Evolutionary conservation across 2,113 vertebrate species (phyloP).

Genomic region (Cebus imitator): DNA sequence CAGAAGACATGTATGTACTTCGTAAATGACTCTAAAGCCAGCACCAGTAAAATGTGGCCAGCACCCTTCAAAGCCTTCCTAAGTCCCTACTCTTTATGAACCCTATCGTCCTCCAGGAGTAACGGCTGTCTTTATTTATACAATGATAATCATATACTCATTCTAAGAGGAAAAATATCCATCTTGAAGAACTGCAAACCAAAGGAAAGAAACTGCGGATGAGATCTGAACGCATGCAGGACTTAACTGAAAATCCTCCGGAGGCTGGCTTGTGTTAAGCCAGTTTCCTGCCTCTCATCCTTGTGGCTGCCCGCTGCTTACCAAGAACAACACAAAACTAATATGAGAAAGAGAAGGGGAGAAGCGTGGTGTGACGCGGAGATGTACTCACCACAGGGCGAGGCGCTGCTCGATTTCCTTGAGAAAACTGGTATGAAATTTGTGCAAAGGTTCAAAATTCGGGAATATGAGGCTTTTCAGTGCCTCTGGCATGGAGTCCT

Average conservation of each 20-base stretch:
- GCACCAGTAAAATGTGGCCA: neutral
- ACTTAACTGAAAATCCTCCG: neutral
- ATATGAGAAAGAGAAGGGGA: neutral
- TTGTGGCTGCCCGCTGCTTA: neutral
- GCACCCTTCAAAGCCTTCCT: neutral
- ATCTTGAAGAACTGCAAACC: neutral
- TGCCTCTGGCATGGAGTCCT: slow-evolving; percentile 92
- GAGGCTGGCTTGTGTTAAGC: neutral
- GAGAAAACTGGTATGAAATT: slow-evolving; percentile 96
- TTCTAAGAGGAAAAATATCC: neutral
- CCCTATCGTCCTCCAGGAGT: neutral
- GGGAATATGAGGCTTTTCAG: slow-evolving; percentile 91
- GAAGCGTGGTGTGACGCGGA: fast-evolving
- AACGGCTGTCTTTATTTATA: neutral
- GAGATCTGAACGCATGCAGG: fast-evolving
- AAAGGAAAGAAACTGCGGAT: neutral
- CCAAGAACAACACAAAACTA: neutral
- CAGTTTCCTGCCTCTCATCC: neutral
- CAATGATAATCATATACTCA: neutral
- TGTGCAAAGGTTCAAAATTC: slow-evolving; percentile 96
- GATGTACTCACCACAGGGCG: slow-evolving; percentile 91
- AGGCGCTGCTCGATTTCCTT: slow-evolving; percentile 97
- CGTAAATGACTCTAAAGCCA: neutral
- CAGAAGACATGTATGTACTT: neutral
- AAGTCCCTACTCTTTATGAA: neutral